Evolutionary conservation across 1,140 invertebrate species (phyloP).

Genomic region (Nasonia longicornis): DNA sequence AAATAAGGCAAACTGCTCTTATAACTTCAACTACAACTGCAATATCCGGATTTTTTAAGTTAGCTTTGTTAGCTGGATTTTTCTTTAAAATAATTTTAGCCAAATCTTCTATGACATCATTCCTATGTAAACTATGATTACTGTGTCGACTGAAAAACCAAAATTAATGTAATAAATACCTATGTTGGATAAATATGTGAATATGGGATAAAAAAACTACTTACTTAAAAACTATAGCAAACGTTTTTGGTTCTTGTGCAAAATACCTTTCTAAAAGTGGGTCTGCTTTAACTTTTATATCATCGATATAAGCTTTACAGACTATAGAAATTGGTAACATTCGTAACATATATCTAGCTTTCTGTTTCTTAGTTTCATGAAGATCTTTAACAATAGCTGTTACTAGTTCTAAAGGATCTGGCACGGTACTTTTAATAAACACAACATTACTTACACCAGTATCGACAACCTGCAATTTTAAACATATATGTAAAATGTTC

Average conservation of each 20-base stretch:
- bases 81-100: constrained; percentile 77
- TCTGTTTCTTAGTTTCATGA: constrained; percentile 74
- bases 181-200: neutral
- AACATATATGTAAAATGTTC: constrained; percentile 24
- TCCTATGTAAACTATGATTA: constrained; percentile 79
- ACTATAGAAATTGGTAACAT: constrained; percentile 84
- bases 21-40: constrained; percentile 85
- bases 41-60: constrained; percentile 81
- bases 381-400: constrained; percentile 81
- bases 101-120: constrained; percentile 78
- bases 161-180: neutral
- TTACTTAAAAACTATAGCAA: constrained; percentile 82
- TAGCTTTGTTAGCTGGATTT: constrained; percentile 79
- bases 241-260: constrained; percentile 77
- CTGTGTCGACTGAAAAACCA: constrained; percentile 74
- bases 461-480: constrained; percentile 72
- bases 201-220: constrained; percentile 46
- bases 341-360: constrained; percentile 80
- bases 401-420: constrained; percentile 79
- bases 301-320: constrained; percentile 82
- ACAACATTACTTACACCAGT: constrained; percentile 85
- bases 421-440: constrained; percentile 84
- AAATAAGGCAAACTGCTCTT: constrained; percentile 75
- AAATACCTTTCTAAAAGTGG: constrained; percentile 82
- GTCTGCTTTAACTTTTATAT: constrained; percentile 78